Conservation (phyloP, 92 coral and sea anemone species). For the Metridium senile region DNA sequence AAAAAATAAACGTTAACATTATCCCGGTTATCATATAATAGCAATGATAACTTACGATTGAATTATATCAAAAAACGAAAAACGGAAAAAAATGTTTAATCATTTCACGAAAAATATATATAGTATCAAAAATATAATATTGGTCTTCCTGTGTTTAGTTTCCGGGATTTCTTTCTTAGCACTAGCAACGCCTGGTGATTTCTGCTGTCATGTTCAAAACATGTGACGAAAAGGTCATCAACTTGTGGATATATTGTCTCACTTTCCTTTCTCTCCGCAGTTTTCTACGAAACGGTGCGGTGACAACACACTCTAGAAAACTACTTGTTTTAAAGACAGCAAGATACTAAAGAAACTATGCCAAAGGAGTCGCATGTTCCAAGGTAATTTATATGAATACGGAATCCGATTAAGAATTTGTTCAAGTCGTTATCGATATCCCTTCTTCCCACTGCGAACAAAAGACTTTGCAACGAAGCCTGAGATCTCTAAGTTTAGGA, state of each 20-base stretch:
- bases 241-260: background rate
- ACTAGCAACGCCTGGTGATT: constrained; percentile 27
- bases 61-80: background rate
- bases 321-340: background rate
- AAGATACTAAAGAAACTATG: background rate
- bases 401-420: too few relatives aligned
- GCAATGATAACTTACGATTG: too few relatives aligned
- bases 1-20: too few relatives aligned
- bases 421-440: too few relatives aligned
- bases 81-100: background rate
- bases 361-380: background rate
- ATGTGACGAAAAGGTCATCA: background rate
- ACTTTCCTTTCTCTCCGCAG: background rate
- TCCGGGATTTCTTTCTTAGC: background rate
- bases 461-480: too few relatives aligned
- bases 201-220: background rate
- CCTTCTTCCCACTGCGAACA: too few relatives aligned
- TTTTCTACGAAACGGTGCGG: background rate
- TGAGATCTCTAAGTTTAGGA: too few relatives aligned
- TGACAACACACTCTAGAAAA: background rate
- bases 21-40: too few relatives aligned
- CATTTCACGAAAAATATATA: background rate
- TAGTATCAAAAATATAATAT: too few relatives aligned
- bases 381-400: too few relatives aligned
- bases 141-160: constrained; percentile 11